Evolutionary conservation across 2,113 vertebrate genomes (phyloP).

Genomic region (Acanthochromis polyacanthus): DNA sequence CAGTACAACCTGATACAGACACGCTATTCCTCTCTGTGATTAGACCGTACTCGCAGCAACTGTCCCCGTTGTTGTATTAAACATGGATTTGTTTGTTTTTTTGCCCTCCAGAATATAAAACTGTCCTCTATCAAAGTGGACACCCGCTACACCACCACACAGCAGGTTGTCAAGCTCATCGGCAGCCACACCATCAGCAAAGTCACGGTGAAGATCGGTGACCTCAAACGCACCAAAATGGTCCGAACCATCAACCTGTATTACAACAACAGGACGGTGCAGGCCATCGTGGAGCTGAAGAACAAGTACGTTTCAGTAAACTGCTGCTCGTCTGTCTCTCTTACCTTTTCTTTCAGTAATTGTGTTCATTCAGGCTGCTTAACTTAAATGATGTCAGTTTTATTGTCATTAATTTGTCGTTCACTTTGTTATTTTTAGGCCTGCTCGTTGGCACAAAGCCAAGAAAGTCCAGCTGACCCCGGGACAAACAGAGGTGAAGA

Average conservation of each 20-base stretch:
- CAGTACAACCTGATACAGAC: not conserved
- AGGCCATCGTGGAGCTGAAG: constrained; percentile 98
- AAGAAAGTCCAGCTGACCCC: constrained; percentile 98
- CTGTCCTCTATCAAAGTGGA: constrained; percentile 99
- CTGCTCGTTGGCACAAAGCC: constrained; percentile 98
- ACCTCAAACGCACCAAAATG: constrained; percentile 99
- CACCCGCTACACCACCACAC: constrained; percentile 98
- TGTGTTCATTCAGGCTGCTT: not conserved
- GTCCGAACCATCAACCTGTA: constrained; percentile 97
- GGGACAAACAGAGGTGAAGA: constrained; percentile 98
- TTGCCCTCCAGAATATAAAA: constrained; percentile 92
- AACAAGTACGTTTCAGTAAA: constrained; percentile 90
- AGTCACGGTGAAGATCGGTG: constrained; percentile 98
- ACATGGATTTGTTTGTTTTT: not conserved
- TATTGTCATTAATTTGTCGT: not conserved
- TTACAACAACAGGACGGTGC: constrained; percentile 98
- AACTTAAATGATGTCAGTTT: not conserved
- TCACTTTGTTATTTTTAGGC: constrained; percentile 78
- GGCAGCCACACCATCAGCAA: constrained; percentile 99
- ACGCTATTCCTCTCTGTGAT: not conserved
- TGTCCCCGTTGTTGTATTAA: not conserved
- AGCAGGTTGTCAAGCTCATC: constrained; percentile 98
- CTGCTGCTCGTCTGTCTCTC: not conserved
- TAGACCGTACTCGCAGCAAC: not conserved
- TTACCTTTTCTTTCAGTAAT: not conserved